Conservation (phyloP, 2,888 invertebrate genomes). For the Teinopalpus imperialis region DNA sequence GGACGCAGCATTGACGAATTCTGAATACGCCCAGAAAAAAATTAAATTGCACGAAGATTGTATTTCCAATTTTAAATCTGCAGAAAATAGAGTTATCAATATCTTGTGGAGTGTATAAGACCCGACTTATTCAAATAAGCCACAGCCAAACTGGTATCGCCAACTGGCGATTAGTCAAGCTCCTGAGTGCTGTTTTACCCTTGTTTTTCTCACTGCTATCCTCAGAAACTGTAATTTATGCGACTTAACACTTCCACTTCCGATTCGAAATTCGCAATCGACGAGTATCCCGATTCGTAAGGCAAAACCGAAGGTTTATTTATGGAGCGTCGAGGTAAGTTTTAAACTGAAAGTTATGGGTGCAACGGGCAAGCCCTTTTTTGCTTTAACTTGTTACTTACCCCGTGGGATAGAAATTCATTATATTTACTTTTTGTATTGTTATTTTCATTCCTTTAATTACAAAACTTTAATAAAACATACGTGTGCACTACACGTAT, state of each 20-base stretch:
- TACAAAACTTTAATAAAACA: no score
- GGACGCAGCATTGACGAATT: no score
- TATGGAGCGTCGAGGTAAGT: constrained; percentile 73
- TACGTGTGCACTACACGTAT: no score
- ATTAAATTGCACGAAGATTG: no score
- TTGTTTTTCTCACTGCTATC: constrained; percentile 74
- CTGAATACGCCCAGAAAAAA: no score
- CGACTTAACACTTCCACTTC: constrained; percentile 74
- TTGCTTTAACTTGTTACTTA: constrained; percentile 37
- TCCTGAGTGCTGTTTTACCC: constrained; percentile 77
- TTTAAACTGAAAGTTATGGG: constrained; percentile 70
- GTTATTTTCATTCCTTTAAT: no score
- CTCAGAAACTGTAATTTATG: constrained; percentile 78
- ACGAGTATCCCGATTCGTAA: constrained; percentile 63
- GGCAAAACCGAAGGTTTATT: constrained; percentile 80
- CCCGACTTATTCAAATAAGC: constrained; percentile 19
- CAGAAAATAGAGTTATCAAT: no score
- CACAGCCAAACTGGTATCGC: constrained; percentile 63
- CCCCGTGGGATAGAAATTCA: constrained; percentile 13
- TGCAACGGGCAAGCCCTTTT: constrained; percentile 63
- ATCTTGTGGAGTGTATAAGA: constrained; percentile 32
- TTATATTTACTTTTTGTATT: no score
- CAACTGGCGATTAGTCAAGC: constrained; percentile 75
- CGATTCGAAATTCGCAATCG: constrained; percentile 76
- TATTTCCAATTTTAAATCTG: no score